Conservation (phyloP, 1,140 invertebrate species). For the Drosophila yakuba region DNA sequence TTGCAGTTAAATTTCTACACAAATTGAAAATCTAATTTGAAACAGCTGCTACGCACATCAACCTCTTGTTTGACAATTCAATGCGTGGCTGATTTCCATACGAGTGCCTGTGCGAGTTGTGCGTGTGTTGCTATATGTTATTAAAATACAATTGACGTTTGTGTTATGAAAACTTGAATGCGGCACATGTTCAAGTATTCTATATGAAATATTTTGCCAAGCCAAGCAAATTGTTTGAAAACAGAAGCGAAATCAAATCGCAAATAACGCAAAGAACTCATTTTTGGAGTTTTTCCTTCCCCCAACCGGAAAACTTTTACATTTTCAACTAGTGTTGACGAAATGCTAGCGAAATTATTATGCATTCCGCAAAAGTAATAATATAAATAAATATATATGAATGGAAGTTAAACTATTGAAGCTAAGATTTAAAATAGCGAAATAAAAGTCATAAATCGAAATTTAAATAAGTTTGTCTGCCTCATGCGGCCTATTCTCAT, state of each 20-base stretch:
- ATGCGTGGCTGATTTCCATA: constrained; percentile 41
- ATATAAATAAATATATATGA: too few relatives aligned
- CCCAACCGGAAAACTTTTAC: constrained; percentile 18
- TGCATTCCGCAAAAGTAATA: neutral
- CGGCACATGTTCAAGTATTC: constrained; percentile 35
- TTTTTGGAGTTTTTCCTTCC: neutral
- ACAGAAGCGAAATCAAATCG: constrained; percentile 13
- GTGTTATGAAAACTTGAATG: constrained; percentile 29
- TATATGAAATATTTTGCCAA: neutral
- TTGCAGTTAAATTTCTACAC: neutral
- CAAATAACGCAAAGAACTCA: constrained; percentile 4
- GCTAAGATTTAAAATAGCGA: too few relatives aligned
- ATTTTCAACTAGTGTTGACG: neutral
- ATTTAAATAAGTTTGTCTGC: too few relatives aligned
- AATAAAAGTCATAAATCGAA: too few relatives aligned
- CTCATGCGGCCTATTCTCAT: neutral
- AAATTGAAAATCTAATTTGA: neutral
- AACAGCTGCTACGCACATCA: constrained; percentile 23
- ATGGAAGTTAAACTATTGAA: too few relatives aligned
- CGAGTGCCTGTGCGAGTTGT: neutral
- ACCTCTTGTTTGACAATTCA: constrained; percentile 20
- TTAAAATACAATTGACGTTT: constrained; percentile 80
- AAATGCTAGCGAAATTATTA: neutral
- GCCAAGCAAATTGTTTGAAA: constrained; percentile 18
- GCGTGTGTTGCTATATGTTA: constrained; percentile 46